Conservation (phyloP, 2,888 invertebrate genomes). For the Rhodophaea formosa region DNA sequence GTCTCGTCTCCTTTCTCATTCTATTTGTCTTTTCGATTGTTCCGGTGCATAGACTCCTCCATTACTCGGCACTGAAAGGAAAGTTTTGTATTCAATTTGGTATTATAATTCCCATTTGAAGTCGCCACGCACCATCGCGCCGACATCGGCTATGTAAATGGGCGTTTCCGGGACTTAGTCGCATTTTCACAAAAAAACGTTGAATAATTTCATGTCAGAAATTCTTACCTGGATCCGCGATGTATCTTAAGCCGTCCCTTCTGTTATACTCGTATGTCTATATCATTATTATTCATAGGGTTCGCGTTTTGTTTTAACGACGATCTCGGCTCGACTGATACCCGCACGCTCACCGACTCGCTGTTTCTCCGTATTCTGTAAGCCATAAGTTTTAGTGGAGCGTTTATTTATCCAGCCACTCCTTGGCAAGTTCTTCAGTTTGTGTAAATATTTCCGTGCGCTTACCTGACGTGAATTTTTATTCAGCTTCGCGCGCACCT, state of each 20-base stretch:
- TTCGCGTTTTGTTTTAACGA: slow-evolving; percentile 9
- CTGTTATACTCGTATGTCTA: slow-evolving; percentile 18
- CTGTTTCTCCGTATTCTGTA: slow-evolving; percentile 18
- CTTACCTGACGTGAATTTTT: slow-evolving; percentile 74
- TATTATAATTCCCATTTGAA: slow-evolving; percentile 82
- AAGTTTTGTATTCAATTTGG: slow-evolving; percentile 83
- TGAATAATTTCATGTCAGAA: slow-evolving; percentile 51
- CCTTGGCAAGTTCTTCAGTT: slow-evolving; percentile 54
- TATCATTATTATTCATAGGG: slow-evolving; percentile 14
- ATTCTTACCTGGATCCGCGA: slow-evolving; percentile 41
- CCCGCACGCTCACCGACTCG: not conserved
- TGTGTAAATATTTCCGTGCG: slow-evolving; percentile 70
- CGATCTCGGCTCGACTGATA: not conserved
- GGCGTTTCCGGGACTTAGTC: slow-evolving; percentile 75
- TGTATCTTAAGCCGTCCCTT: slow-evolving; percentile 30
- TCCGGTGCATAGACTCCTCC: slow-evolving; percentile 81
- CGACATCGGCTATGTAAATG: slow-evolving; percentile 81
- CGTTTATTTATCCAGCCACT: slow-evolving; percentile 54
- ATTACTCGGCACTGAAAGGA: slow-evolving; percentile 81
- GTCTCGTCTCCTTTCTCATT: slow-evolving; percentile 72
- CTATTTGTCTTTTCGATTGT: slow-evolving; percentile 81
- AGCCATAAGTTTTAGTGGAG: slow-evolving; percentile 26
- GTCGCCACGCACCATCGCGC: slow-evolving; percentile 81
- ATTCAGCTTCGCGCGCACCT: slow-evolving; percentile 60
- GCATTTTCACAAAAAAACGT: slow-evolving; percentile 69